Base-by-base conservation (phyloP, 1,140 invertebrate genomes). In the Drosophila nannoptera region DNA sequence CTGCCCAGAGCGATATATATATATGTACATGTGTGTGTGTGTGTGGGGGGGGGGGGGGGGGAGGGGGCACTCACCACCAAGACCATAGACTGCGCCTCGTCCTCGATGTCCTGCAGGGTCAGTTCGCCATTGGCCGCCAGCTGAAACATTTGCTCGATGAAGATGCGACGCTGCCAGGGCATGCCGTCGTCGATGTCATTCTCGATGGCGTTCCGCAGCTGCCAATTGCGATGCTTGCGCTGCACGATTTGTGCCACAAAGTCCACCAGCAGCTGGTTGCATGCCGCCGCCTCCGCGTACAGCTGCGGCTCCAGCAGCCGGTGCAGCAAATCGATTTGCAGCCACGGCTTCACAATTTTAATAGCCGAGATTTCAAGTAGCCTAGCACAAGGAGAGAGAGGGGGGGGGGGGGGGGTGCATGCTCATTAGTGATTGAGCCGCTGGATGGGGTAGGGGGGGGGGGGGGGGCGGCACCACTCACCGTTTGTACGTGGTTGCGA, bases 71-170 rank as follows among this genome's bases (percentile, higher is more conserved):
- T 81, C 12, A 88, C 87, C 87, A 88, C 87, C 46, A 88, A 42
- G 0, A 88, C 78, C 87, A 88, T 88, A 4, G 87, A 88, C 43
- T 88, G 83, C 0, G 87, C 75, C 70, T 88, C 87, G 48, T 88
- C 69, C 67, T 87, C 83, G 42, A 88, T 86, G 33, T 88, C 87
- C 63, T 88, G 71, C 14, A 87, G 56, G 2, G 81, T 86, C 29
- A 88, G 46, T 36, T 88, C 84, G 0, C 84, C 84, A 5, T 73
- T 77, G 55, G 87, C 87, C 5, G 84, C 87, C 81, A 88, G 54
- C 14, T 87, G 75, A 22, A 88, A 88, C 64, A 88, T 86, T 55
- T 88, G 87, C 48, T 88, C 87, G 12, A 88, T 88, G 46, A 88
- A 88, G 36, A 88, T 88, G 55, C 87, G 83, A 6, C 78, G 67